Evolutionary conservation across 2,888 invertebrate species (phyloP), one percentile per base, ranked within the genome.

Genomic region (Copidosoma aretas): DNA sequence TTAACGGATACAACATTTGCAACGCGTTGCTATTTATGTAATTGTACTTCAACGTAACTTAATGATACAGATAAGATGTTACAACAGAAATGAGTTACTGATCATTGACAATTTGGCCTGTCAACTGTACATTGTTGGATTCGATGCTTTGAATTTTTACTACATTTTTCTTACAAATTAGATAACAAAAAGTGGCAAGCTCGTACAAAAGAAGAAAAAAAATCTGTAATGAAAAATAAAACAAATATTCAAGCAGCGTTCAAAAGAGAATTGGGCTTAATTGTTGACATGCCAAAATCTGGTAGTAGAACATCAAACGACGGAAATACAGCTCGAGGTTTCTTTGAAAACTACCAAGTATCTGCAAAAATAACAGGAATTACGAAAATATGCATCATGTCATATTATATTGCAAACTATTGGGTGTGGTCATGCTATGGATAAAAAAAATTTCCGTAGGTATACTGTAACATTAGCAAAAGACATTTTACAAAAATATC

Each of bases 251-350:
- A 54, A 54, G 25, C 22, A 15, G 22, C 22, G 2, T 54, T 54
- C 21, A 54, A 54, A 54, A 24, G 17, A 54, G 25, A 54, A 54
- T n/a, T 54, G 19, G 25, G 25, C 25, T 54, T 54, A 24, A 54
- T 15, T 24, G 54, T 54, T 54, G 54, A 54, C 21, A 8, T n/a
- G 19, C 54, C 54, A 21, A 54, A 54, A 24, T 2, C 21, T 10
- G 54, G 21, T n/a, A 24, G 22, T 24, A 21, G 54, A 24, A 54
- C 54, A 10, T 54, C 54, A 15, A 54, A 54, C 25, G 54, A 54
- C 21, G 54, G 54, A 15, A 54, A 54, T 21, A 54, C 54, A 4
- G 54, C 54, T 54, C 54, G 54, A 17, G n/a, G 21, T 12, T 54
- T 54, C 17, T 24, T 54, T 54, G 15, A 54, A 19, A 24, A 24